Conservation (phyloP, 2,797 vertebrate species). For the Pipistrellus nathusii region DNA sequence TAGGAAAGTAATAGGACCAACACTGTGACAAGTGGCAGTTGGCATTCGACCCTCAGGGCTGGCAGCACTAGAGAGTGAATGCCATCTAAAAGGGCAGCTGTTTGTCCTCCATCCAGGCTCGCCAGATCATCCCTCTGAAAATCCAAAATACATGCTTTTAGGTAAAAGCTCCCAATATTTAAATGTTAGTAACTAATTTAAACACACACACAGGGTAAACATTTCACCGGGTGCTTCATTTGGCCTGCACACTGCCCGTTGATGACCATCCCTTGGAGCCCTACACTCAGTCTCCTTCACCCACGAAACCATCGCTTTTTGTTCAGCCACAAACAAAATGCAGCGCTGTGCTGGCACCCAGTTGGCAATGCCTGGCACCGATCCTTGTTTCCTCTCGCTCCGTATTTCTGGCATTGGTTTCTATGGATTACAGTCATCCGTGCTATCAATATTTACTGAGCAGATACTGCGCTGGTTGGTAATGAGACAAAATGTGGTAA, state of each 20-base stretch:
- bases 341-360: not conserved
- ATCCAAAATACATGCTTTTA: not conserved
- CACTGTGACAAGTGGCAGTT: constrained; percentile 8
- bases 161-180: not conserved
- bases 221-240: not conserved
- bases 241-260: not conserved
- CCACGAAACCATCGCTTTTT: not conserved
- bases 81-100: not conserved
- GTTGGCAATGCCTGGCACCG: not conserved
- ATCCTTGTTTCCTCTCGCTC: not conserved
- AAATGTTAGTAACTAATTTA: not conserved
- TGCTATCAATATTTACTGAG: constrained; percentile 33
- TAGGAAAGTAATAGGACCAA: constrained; percentile 25
- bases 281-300: not conserved
- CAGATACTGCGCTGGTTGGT: not conserved
- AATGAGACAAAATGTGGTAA: not conserved
- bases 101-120: not conserved
- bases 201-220: not conserved
- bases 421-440: not conserved
- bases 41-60: not conserved
- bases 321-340: not conserved
- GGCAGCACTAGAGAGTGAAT: not conserved
- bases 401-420: not conserved
- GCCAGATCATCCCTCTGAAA: not conserved
- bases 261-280: not conserved